Percentiles rank a stretch among this genome's conserved stretches.
Conservation (phyloP, 1,140 invertebrate genomes). For the Dendroctonus valens region DNA sequence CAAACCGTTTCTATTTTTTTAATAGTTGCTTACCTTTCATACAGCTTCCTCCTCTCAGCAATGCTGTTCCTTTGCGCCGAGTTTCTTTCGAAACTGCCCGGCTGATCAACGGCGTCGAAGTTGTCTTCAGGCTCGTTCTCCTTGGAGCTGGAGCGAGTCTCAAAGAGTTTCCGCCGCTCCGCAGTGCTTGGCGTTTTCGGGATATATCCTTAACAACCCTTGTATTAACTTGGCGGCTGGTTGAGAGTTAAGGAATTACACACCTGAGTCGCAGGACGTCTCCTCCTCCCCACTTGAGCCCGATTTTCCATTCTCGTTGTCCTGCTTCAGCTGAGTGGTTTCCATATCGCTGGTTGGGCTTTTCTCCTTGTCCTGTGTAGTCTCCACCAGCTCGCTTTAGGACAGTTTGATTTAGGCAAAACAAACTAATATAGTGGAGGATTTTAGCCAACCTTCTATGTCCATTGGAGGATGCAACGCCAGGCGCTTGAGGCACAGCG, state of each 20-base stretch:
- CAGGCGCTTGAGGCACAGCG: slow-evolving; percentile 68
- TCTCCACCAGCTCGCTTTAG: slow-evolving; percentile 1
- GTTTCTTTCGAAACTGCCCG: slow-evolving; percentile 54
- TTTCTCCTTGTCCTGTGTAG: slow-evolving; percentile 33
- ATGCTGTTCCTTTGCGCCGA: slow-evolving; percentile 66
- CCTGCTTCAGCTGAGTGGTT: slow-evolving; percentile 15
- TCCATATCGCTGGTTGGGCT: slow-evolving; percentile 34
- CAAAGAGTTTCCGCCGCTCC: slow-evolving; percentile 69
- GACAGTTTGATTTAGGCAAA: not conserved
- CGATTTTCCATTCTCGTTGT: slow-evolving; percentile 58
- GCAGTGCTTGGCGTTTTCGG: slow-evolving; percentile 73
- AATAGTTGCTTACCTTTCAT: slow-evolving; percentile 65
- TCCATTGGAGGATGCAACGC: slow-evolving; percentile 6
- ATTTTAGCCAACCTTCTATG: not conserved
- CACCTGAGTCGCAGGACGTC: slow-evolving; percentile 48
- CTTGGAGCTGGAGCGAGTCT: slow-evolving; percentile 50
- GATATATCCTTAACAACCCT: slow-evolving; percentile 47
- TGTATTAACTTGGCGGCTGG: slow-evolving; percentile 1
- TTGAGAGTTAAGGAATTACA: not conserved
- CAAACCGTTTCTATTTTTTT: not conserved
- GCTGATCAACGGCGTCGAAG: slow-evolving; percentile 48
- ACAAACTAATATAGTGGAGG: no score
- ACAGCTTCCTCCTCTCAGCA: slow-evolving; percentile 72
- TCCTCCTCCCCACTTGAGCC: slow-evolving; percentile 63
- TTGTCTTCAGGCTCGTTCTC: slow-evolving; percentile 50